These are phyloP conservation scores for Drosophila aff. DNA, from an alignment of 1,140 invertebrate species.

Conservation along the genomic window DNA sequence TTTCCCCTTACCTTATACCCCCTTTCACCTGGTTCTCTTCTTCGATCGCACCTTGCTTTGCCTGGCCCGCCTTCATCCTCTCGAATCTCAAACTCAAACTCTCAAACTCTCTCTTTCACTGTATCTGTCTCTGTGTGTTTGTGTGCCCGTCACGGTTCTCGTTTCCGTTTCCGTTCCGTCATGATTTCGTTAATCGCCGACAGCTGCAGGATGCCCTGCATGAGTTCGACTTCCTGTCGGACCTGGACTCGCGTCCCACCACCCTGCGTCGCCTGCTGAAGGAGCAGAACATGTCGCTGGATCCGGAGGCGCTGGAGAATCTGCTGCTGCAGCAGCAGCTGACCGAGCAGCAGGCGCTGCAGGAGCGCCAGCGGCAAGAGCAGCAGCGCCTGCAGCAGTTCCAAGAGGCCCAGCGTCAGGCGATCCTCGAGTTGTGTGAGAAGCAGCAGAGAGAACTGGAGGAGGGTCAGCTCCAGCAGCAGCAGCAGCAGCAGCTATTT, in stretches of 20 bases:
- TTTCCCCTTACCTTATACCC: not conserved
- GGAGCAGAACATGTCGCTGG: constrained; percentile 83
- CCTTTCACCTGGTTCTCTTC: constrained; percentile 3
- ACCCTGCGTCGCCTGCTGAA: constrained; percentile 80
- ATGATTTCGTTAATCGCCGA: constrained; percentile 84
- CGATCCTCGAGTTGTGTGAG: constrained; percentile 74
- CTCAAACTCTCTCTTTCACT: constrained; percentile 4
- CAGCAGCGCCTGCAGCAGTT: constrained; percentile 48
- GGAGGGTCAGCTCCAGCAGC: constrained; percentile 16
- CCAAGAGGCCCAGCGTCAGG: constrained; percentile 49
- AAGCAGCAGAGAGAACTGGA: constrained; percentile 14
- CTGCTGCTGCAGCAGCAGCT: constrained; percentile 46
- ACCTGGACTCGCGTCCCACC: constrained; percentile 78
- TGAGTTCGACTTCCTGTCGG: constrained; percentile 94
- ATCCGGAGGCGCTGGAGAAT: constrained; percentile 48
- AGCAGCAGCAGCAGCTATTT: constrained; percentile 21
- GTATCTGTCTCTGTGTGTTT: constrained; percentile 32
- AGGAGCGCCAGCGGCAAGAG: constrained; percentile 48
- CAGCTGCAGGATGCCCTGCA: constrained; percentile 93
- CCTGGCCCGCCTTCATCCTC: constrained; percentile 13
- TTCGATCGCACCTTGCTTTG: constrained; percentile 29
- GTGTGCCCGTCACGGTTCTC: constrained; percentile 51
- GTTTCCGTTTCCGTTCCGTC: constrained; percentile 45
- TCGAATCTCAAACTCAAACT: not conserved
- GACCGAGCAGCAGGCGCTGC: constrained; percentile 45